Evolutionary conservation across 2,113 vertebrate species (phyloP), one percentile per base, ranked within the genome.

Genomic region (Ochotona curzoniae): DNA sequence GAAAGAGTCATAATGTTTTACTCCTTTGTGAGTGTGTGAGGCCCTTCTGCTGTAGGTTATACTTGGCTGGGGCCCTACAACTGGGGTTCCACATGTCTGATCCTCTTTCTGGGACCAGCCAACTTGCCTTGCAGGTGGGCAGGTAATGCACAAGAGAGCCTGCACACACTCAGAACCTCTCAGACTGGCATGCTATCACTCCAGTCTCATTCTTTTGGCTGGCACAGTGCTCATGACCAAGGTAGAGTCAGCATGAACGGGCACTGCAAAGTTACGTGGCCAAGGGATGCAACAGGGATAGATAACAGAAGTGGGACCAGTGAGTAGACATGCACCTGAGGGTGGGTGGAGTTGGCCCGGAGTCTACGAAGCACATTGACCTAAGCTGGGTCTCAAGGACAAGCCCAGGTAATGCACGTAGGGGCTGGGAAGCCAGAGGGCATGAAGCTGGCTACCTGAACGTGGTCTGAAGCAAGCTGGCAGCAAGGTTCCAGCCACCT

Each of bases 261-360:
- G 30, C 4, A 20, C 44, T n/a, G 76, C 44, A 64, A 57, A 60
- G 32, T 30, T 23, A 13, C 2, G 7, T 38, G 44, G 26, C 30
- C 15, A 25, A 89, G 54, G 14, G 18, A 18, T 30, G 38, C 38
- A 44, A 7, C 7, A 51, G 25, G 63, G 5, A 86, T 30, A 38
- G 21, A 5, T 4, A 30, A 63, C 0, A 8, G n/a, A n/a, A 69
- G 2, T 15, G 21, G 8, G 51, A 15, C 47, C 14, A 1, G 7
- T 51, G 15, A 30, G 7, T 2, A 10, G 6, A 83, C 17, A 38
- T 4, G 23, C 8, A 4, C 13, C 30, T 30, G 26, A 66, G n/a
- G 17, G 14, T 25, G 70, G 63, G 30, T 23, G 17, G 67, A 49
- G 17, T 32, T 14, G 0, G 28, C 14, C 0, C 69, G 60, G 74